These are phyloP conservation scores for Ictalurus furcatus DNA, from an alignment of 2,113 vertebrate genomes.

Conservation along the genomic window DNA sequence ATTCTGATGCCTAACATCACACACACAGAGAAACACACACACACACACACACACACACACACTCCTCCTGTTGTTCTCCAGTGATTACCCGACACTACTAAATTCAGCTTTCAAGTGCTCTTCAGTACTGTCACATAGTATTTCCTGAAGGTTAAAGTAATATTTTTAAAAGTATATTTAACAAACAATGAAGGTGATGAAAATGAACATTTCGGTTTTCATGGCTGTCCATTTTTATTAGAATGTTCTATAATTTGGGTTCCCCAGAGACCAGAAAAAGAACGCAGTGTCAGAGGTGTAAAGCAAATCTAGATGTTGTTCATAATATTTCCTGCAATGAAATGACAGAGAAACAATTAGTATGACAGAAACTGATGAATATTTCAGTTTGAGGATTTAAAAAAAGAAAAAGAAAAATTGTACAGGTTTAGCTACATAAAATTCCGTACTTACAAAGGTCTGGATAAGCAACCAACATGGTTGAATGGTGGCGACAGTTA, in stretches of 20 bases:
- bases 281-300: neutral
- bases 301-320: neutral
- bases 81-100: slow-evolving; percentile 23
- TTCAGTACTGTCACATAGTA: neutral
- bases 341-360: neutral
- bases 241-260: neutral
- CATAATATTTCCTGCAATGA: neutral
- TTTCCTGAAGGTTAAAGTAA: slow-evolving; percentile 27
- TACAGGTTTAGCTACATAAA: neutral
- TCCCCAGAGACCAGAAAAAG: neutral
- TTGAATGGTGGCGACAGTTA: neutral
- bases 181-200: neutral
- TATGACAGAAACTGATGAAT: neutral
- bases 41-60: neutral
- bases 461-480: neutral
- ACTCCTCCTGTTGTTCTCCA: neutral
- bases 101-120: slow-evolving; percentile 17
- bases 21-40: slow-evolving; percentile 20
- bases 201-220: neutral
- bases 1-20: slow-evolving; percentile 38
- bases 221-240: neutral
- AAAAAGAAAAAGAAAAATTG: no score
- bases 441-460: neutral
- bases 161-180: slow-evolving; percentile 25
- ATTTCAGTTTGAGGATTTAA: neutral